Evolutionary conservation across 2,113 vertebrate species (phyloP).

Genomic region (Platichthys flesus): DNA sequence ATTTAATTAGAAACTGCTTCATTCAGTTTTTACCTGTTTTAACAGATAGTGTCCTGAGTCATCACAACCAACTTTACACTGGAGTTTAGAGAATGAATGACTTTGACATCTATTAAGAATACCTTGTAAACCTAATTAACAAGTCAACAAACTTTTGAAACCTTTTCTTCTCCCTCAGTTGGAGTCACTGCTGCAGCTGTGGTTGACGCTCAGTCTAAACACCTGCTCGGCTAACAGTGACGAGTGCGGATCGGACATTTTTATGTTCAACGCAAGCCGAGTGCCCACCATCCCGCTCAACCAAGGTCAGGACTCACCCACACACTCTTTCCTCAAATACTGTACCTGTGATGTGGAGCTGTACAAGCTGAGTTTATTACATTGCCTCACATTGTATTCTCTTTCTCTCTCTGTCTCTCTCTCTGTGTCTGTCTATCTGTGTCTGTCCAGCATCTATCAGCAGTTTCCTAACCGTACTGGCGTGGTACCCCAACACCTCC

Average conservation of each 20-base stretch:
- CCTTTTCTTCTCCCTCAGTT: slow-evolving; percentile 77
- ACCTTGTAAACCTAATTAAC: background rate
- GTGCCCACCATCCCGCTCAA: slow-evolving; percentile 95
- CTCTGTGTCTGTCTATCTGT: background rate
- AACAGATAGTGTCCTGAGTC: background rate
- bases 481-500: slow-evolving; percentile 97
- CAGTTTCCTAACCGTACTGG: slow-evolving; percentile 95
- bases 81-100: background rate
- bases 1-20: too few species aligned
- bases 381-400: background rate
- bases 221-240: slow-evolving; percentile 89
- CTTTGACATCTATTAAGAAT: background rate
- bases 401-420: too few species aligned
- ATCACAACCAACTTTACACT: too few species aligned
- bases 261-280: slow-evolving; percentile 94
- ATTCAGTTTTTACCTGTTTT: background rate
- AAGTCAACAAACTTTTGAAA: background rate
- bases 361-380: background rate
- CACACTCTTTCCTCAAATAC: background rate
- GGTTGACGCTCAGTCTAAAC: slow-evolving; percentile 98
- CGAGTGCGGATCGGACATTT: slow-evolving; percentile 93
- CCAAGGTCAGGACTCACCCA: slow-evolving; percentile 86
- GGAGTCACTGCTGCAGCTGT: slow-evolving; percentile 95
- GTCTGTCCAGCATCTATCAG: slow-evolving; percentile 89
- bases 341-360: background rate